Percentiles rank a stretch among this genome's conserved stretches.
Evolutionary conservation across 2,888 invertebrate genomes (phyloP).

Genomic region (Criorhina ranunculi): DNA sequence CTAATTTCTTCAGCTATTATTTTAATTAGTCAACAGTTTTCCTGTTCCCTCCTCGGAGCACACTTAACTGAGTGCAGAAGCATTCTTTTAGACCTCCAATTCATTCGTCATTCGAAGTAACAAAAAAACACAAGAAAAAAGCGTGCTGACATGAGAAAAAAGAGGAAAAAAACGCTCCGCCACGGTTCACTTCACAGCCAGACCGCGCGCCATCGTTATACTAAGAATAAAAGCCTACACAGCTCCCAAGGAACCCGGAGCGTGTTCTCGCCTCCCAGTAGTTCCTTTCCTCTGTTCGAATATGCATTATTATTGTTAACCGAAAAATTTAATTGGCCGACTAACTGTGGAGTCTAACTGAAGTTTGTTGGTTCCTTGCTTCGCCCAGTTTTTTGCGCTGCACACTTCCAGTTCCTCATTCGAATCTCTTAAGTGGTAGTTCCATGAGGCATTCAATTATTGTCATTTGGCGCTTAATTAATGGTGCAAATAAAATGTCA

Average conservation of each 20-base stretch:
- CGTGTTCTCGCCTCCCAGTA: background rate
- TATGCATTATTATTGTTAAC: conserved; percentile 53
- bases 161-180: background rate
- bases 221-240: conserved; percentile 5
- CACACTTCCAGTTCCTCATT: conserved; percentile 6
- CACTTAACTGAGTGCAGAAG: background rate
- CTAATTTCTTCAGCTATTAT: conserved; percentile 26
- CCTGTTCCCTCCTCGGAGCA: background rate
- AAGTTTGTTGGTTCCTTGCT: background rate
- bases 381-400: conserved; percentile 13
- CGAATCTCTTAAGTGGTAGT: conserved; percentile 14
- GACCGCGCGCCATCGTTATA: conserved; percentile 5
- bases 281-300: conserved; percentile 2
- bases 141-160: background rate
- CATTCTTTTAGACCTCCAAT: conserved; percentile 4
- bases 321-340: conserved; percentile 59
- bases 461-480: conserved; percentile 69
- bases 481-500: conserved; percentile 73
- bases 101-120: conserved; percentile 30
- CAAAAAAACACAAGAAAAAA: background rate
- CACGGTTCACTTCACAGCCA: background rate
- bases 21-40: conserved; percentile 35
- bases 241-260: conserved; percentile 1
- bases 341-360: conserved; percentile 24
- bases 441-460: conserved; percentile 65